Evolutionary conservation across 53 echinoderm and acorn worm species (phyloP), one percentile per base, ranked within the genome.

Genomic region (Glandiceps talaboti): DNA sequence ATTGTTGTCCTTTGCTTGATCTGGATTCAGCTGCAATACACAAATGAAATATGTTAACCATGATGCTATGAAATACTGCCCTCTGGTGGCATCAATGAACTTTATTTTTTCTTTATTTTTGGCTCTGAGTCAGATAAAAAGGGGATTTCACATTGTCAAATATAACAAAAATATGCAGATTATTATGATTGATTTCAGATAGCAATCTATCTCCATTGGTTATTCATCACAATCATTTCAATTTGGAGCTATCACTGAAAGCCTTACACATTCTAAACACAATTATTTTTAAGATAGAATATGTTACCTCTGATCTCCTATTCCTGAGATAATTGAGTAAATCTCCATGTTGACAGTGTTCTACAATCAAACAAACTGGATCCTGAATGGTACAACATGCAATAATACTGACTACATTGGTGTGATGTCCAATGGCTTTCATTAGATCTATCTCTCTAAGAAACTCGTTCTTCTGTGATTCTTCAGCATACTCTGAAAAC

Each of bases 341-440:
- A 84, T 94, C 93, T 26, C 99, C 99, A 30, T 91, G 86, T 80
- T 89, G 86, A 79, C 99, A 99, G 73, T 91, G 91, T 79, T 99
- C 93, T 30, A 99, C 99, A 76, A 99, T 77, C 12, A 99, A 84
- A 80, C 93, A 99, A 29, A 93, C 73, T 26, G 99, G 99, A 14
- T 91, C 81, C 74, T 87, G 79, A 28, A 86, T 87, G 33, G 88
- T 99, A 45, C 99, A 97, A 77, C 99, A 99, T 28, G 91, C 99
- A 27, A 99, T 82, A 30, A 99, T 81, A 28, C 93, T 91, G 27
- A 99, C 99, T 29, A 99, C 91, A 31, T 99, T 99, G 73, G 91
- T 86, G 83, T 99, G 99, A 82, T 91, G 86, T 25, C 99, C 91
- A 12, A 99, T 85, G 75, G 88, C 84, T 85, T 99, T 99, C 99